Evolutionary conservation across 1,140 invertebrate genomes (phyloP).

Genomic region (Drosophila sucinea): DNA sequence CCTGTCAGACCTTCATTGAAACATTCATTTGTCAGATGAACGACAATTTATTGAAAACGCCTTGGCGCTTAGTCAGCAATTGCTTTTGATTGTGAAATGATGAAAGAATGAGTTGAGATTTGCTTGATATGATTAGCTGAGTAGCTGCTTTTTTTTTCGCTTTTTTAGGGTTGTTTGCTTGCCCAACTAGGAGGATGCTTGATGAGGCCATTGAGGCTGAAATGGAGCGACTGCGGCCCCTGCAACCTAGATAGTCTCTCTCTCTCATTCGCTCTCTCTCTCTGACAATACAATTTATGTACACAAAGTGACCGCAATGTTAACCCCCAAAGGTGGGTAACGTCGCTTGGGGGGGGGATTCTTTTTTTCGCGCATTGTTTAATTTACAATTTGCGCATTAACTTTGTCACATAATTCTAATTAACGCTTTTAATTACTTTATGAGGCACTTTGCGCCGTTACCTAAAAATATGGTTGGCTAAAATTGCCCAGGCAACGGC

Average conservation of each 20-base stretch:
- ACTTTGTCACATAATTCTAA: conserved; percentile 81
- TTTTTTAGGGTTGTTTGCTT: neutral
- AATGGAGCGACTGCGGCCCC: neutral
- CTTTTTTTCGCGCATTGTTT: conserved; percentile 63
- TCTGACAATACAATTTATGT: conserved; percentile 23
- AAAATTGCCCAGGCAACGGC: conserved; percentile 72
- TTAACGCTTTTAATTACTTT: conserved; percentile 81
- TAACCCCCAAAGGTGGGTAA: conserved; percentile 31
- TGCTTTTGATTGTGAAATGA: conserved; percentile 37
- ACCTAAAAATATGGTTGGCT: conserved; percentile 75
- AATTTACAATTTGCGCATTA: conserved; percentile 81
- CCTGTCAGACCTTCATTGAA: conserved; percentile 27
- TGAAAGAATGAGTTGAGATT: conserved; percentile 13
- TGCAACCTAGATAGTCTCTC: conserved; percentile 3
- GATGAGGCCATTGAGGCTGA: neutral
- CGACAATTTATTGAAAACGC: conserved; percentile 57
- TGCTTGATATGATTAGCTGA: conserved; percentile 26
- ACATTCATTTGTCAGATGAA: conserved; percentile 69
- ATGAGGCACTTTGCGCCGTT: conserved; percentile 75
- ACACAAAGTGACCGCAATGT: conserved; percentile 38
- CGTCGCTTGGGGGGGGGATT: conserved; percentile 1
- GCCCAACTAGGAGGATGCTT: neutral
- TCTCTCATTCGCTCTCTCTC: neutral
- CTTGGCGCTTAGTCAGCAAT: conserved; percentile 52
- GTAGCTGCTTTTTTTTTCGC: neutral